Evolutionary conservation across 2,113 vertebrate species (phyloP).

Genomic region (Phrynocephalus versicolor): DNA sequence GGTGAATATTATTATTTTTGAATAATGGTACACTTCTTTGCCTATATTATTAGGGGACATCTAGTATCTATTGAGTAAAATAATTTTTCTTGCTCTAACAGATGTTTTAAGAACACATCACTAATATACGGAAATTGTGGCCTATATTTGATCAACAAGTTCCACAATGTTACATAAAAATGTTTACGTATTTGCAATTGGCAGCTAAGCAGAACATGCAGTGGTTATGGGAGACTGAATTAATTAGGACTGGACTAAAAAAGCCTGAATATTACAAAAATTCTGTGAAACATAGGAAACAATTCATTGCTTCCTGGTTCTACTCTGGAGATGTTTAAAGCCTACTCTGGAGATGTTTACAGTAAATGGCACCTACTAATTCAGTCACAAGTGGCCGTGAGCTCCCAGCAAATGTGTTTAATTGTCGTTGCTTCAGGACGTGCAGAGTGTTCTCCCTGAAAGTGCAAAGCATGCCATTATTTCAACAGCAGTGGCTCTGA

Average conservation of each 20-base stretch:
- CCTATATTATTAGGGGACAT: no score
- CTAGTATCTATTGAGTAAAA: no score
- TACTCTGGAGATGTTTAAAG: not conserved
- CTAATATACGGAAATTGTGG: not conserved
- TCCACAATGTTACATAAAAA: not conserved
- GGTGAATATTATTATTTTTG: not conserved
- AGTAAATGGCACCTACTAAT: slow-evolving; percentile 78
- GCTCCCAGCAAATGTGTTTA: slow-evolving; percentile 73
- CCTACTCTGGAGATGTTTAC: not conserved
- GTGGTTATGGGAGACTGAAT: not conserved
- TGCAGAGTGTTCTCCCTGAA: slow-evolving; percentile 96
- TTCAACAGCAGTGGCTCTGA: not conserved
- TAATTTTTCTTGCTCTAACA: no score
- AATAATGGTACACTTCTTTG: not conserved
- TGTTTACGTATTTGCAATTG: not conserved
- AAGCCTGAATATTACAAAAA: not conserved
- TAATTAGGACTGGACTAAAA: not conserved
- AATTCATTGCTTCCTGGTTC: not conserved
- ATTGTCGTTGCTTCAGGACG: slow-evolving; percentile 83
- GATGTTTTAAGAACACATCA: not conserved
- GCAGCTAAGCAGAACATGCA: not conserved
- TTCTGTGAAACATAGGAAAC: slow-evolving; percentile 20
- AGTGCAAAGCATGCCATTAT: slow-evolving; percentile 4
- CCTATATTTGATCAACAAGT: not conserved
- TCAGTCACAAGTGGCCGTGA: slow-evolving; percentile 90